phyloP scores from a whole-genome alignment of 2,113 vertebrate genomes.

The Nibea coibor region DNA sequence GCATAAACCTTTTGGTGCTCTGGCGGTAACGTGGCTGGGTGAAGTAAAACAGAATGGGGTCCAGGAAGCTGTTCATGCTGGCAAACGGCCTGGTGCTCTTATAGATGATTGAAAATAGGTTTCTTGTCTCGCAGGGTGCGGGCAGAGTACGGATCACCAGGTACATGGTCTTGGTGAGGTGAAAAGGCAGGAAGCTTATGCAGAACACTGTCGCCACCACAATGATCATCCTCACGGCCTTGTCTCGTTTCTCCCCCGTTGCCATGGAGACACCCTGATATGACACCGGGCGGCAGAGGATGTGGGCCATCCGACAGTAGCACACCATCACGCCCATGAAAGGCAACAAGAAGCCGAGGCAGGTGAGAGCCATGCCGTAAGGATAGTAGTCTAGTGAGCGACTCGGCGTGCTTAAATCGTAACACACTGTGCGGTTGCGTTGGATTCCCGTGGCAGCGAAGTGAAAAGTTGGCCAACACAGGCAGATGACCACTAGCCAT shows the following conservation, averaged over 20 bases:
- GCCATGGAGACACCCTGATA: slow-evolving; percentile 72
- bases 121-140: slow-evolving; percentile 80
- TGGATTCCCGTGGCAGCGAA: slow-evolving; percentile 92
- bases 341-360: slow-evolving; percentile 91
- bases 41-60: slow-evolving; percentile 98
- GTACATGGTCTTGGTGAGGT: slow-evolving; percentile 95
- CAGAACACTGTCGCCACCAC: slow-evolving; percentile 90
- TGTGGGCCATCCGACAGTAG: slow-evolving; percentile 90
- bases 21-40: slow-evolving; percentile 89
- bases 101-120: slow-evolving; percentile 91
- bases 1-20: slow-evolving; percentile 86
- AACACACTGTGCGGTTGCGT: slow-evolving; percentile 95
- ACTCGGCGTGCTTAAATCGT: slow-evolving; percentile 89
- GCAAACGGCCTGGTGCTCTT: slow-evolving; percentile 95
- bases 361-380: slow-evolving; percentile 93
- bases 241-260: slow-evolving; percentile 86
- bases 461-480: slow-evolving; percentile 91
- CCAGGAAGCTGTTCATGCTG: slow-evolving; percentile 96
- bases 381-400: slow-evolving; percentile 88
- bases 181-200: slow-evolving; percentile 96
- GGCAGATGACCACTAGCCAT: slow-evolving; percentile 86
- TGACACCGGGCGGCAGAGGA: slow-evolving; percentile 86
- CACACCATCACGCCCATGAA: slow-evolving; percentile 90
- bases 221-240: slow-evolving; percentile 91
- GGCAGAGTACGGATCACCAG: slow-evolving; percentile 87